Conservation (phyloP, 2,113 vertebrate genomes). For the Diphyllodes magnificus region DNA sequence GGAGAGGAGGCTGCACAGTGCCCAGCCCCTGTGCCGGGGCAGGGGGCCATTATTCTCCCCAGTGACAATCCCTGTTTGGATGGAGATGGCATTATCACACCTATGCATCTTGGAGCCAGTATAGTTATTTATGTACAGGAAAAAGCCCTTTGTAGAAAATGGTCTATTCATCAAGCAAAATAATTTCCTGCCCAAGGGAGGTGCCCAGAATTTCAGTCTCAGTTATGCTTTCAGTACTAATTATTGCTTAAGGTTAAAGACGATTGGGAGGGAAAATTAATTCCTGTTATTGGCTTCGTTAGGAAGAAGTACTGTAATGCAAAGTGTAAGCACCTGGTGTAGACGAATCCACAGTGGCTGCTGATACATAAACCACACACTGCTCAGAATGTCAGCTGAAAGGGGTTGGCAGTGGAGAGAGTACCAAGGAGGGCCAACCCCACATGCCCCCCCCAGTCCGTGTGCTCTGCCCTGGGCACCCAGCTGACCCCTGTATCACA, state of each 20-base stretch:
- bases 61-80: neutral
- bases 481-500: too few relatives aligned
- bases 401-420: rapidly evolving
- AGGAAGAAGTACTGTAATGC: neutral
- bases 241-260: neutral
- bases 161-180: neutral
- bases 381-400: neutral
- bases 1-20: neutral
- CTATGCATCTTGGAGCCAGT: neutral
- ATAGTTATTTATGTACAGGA: neutral
- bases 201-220: neutral
- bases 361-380: rapidly evolving
- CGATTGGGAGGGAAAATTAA: neutral
- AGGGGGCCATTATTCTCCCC: neutral
- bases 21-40: neutral
- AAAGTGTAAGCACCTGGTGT: neutral
- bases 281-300: neutral
- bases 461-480: too few relatives aligned
- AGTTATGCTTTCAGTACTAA: neutral
- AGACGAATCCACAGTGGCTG: neutral
- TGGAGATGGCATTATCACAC: neutral
- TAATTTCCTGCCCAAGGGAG: neutral
- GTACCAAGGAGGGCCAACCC: rapidly evolving
- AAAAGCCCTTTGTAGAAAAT: neutral
- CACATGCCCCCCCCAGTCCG: too few relatives aligned